phyloP scores from a whole-genome alignment of 1,140 invertebrate species.

The Sminthurinus signatus region DNA sequence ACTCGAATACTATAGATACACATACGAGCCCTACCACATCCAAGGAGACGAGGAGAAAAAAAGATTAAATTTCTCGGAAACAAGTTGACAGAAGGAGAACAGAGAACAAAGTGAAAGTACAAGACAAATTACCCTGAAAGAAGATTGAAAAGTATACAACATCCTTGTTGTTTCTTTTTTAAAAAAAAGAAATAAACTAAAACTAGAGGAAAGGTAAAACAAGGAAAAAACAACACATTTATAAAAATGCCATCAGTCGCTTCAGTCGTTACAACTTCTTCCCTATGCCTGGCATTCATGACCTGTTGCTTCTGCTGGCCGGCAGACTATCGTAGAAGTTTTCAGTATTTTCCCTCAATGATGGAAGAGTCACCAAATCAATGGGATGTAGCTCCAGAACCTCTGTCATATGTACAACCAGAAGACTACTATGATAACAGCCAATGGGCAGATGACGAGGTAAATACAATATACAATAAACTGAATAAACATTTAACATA shows the following conservation, averaged over 20 bases:
- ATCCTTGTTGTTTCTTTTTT: too few species aligned
- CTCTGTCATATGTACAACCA: slow-evolving; percentile 8
- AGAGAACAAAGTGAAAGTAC: too few species aligned
- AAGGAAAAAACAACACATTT: too few species aligned
- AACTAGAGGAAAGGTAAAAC: too few species aligned
- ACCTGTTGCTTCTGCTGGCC: slow-evolving; percentile 24
- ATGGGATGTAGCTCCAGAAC: slow-evolving; percentile 30
- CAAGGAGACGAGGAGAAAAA: too few species aligned
- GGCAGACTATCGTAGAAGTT: slow-evolving; percentile 14
- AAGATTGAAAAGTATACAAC: too few species aligned
- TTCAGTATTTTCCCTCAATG: slow-evolving; percentile 15
- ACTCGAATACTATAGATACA: too few species aligned
- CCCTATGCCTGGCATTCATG: slow-evolving; percentile 5
- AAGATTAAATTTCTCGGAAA: too few species aligned
- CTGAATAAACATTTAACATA: background rate
- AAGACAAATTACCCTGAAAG: too few species aligned
- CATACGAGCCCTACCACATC: too few species aligned
- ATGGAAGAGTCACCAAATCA: slow-evolving; percentile 8
- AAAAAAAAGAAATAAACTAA: too few species aligned
- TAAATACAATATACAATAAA: background rate
- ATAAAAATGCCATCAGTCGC: background rate
- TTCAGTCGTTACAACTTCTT: background rate
- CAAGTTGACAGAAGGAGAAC: too few species aligned
- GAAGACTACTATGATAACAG: slow-evolving; percentile 16
- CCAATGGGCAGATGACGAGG: slow-evolving; percentile 9